phyloP scores from a whole-genome alignment of 2,888 invertebrate genomes.

The Dendrolimus houi region DNA sequence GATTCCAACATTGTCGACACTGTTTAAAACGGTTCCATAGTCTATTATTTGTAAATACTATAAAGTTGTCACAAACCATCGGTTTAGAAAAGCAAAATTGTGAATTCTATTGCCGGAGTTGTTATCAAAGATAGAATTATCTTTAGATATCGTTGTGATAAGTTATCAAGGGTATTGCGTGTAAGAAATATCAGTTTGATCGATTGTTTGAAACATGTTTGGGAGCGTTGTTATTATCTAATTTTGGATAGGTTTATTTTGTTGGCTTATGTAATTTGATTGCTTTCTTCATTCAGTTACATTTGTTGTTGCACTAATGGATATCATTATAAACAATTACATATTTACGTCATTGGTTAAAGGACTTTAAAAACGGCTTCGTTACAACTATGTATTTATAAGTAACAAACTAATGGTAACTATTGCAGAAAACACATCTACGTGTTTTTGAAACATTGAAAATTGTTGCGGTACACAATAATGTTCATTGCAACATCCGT shows the following conservation, averaged over 20 bases:
- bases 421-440: too few species aligned
- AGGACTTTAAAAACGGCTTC: too few species aligned
- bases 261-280: too few species aligned
- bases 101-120: neutral
- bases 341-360: too few species aligned
- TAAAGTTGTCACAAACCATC: neutral
- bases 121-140: neutral
- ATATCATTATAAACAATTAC: too few species aligned
- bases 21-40: neutral
- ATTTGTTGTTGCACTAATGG: too few species aligned
- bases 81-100: neutral
- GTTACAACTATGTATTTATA: too few species aligned
- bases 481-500: too few species aligned
- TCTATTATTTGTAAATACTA: neutral
- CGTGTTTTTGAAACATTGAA: too few species aligned
- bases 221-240: neutral
- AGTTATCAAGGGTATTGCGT: neutral
- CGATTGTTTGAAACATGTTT: neutral
- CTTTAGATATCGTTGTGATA: slow-evolving; percentile 2
- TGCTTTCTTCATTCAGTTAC: too few species aligned
- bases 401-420: too few species aligned
- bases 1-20: neutral
- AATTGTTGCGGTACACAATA: too few species aligned
- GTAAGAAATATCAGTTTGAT: neutral
- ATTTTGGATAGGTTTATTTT: neutral